These are phyloP conservation scores for Hycleus cichorii DNA, from an alignment of 1,140 invertebrate species.

Conservation along the genomic window DNA sequence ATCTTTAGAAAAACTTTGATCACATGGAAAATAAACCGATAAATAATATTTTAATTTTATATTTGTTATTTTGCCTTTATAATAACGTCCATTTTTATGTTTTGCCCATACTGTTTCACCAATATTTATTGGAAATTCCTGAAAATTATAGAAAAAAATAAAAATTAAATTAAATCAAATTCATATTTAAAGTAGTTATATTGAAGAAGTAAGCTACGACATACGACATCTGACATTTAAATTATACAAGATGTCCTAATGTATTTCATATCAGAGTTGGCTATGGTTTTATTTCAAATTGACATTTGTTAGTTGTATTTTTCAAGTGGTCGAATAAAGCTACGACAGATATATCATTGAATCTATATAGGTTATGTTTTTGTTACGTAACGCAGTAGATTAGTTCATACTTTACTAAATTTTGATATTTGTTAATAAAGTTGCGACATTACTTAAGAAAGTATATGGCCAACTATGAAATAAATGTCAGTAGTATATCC, in stretches of 20 bases:
- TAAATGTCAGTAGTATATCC: too few species aligned
- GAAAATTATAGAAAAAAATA: too few species aligned
- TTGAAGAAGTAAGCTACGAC: neutral
- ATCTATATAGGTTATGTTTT: too few species aligned
- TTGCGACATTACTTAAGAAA: too few species aligned
- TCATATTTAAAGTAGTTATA: neutral
- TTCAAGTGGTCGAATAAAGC: neutral
- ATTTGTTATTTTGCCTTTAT: constrained; percentile 48
- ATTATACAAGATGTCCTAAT: neutral
- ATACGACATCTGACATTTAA: neutral
- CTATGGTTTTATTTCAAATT: neutral
- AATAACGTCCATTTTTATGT: constrained; percentile 57
- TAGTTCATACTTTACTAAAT: too few species aligned
- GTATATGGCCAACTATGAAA: too few species aligned
- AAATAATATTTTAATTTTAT: constrained; percentile 48
- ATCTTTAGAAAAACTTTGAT: constrained; percentile 57
- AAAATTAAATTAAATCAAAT: neutral
- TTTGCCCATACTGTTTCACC: constrained; percentile 51
- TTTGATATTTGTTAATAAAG: too few species aligned
- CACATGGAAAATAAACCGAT: constrained; percentile 54
- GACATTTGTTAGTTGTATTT: neutral
- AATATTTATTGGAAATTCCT: neutral
- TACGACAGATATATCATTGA: too few species aligned
- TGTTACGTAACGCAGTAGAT: too few species aligned
- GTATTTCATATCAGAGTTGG: neutral